A percentile compares a stretch with the other conserved stretches of the same genome.
These are phyloP conservation scores for Drosophila anomelani DNA, from an alignment of 2,888 invertebrate genomes.

Conservation along the genomic window DNA sequence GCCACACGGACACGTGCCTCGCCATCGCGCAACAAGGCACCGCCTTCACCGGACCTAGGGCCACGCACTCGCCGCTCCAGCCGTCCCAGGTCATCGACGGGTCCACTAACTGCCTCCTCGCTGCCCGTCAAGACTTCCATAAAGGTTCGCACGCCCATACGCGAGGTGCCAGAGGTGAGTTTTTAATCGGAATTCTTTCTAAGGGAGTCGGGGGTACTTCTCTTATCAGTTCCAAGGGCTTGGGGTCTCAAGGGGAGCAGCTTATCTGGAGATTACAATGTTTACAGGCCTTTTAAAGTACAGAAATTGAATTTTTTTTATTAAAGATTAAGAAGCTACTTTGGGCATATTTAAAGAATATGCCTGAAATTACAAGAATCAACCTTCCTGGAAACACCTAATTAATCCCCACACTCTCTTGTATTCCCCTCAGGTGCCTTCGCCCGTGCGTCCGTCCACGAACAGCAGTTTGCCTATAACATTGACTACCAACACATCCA, in stretches of 20 bases:
- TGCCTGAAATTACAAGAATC: background rate
- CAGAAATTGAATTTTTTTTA: background rate
- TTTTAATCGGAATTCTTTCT: background rate
- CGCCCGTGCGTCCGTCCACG: constrained; percentile 43
- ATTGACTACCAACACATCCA: constrained; percentile 76
- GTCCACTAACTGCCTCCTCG: constrained; percentile 53
- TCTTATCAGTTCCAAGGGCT: constrained; percentile 14
- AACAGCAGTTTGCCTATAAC: constrained; percentile 71
- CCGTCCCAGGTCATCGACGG: constrained; percentile 84
- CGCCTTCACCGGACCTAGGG: constrained; percentile 33
- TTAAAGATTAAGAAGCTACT: background rate
- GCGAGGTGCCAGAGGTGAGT: constrained; percentile 76
- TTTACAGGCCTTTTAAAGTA: background rate
- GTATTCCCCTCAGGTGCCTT: constrained; percentile 32
- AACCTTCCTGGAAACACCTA: background rate
- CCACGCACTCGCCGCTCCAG: constrained; percentile 85
- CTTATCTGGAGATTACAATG: constrained; percentile 2
- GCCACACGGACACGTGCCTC: constrained; percentile 66
- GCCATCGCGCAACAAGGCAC: constrained; percentile 53
- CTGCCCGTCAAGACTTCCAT: constrained; percentile 53
- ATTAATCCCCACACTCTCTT: background rate
- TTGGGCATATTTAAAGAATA: background rate
- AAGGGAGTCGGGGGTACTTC: background rate
- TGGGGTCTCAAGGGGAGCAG: background rate
- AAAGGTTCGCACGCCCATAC: constrained; percentile 71